Conservation (phyloP, 2,888 invertebrate genomes). For the Spilarctia lutea region DNA sequence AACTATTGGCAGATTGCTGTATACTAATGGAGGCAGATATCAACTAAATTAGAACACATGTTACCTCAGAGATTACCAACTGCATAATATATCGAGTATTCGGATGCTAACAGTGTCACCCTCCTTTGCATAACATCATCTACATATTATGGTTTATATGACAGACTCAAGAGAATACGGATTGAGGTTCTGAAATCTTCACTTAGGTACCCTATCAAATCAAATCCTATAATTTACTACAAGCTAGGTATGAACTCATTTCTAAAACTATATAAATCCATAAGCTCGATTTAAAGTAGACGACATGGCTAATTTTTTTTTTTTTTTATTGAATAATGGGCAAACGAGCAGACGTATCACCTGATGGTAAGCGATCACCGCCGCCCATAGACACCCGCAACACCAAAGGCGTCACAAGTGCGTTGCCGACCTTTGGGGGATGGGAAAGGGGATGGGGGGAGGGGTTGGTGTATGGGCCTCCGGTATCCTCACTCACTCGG, state of each 20-base stretch:
- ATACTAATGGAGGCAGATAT: neutral
- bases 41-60: slow-evolving; percentile 13
- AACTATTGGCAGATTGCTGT: neutral
- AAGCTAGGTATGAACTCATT: neutral
- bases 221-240: neutral
- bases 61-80: slow-evolving; percentile 30
- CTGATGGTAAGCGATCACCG: too few relatives aligned
- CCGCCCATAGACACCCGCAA: too few relatives aligned
- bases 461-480: too few relatives aligned
- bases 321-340: too few relatives aligned
- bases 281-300: neutral
- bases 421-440: too few relatives aligned
- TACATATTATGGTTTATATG: neutral
- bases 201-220: neutral
- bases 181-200: neutral
- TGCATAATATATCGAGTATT: slow-evolving; percentile 35
- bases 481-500: too few relatives aligned
- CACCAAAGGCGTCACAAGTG: too few relatives aligned
- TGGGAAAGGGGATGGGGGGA: too few relatives aligned
- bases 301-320: neutral
- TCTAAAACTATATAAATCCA: too few relatives aligned
- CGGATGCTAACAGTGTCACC: neutral
- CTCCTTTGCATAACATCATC: neutral
- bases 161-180: neutral
- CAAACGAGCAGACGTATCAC: too few relatives aligned